Conservation (phyloP, 2,113 vertebrate genomes). For the Tympanuchus pallidicinctus region DNA sequence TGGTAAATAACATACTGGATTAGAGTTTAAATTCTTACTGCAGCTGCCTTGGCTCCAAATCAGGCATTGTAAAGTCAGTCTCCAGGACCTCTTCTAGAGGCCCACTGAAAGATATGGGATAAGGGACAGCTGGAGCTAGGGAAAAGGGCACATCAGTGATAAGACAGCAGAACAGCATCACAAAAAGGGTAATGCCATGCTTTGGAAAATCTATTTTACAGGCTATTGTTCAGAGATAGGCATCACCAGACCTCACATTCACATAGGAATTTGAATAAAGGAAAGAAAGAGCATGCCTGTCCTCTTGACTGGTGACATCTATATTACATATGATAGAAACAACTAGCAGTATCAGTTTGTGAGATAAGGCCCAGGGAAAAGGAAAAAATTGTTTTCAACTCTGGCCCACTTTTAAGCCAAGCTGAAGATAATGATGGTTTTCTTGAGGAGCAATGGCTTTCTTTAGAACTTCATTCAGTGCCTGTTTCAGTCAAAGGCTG, state of each 20-base stretch:
- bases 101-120: not conserved
- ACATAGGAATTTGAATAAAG: not conserved
- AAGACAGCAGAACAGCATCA: not conserved
- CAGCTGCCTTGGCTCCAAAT: constrained; percentile 3
- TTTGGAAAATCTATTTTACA: not conserved
- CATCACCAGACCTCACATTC: not conserved
- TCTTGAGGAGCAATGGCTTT: constrained; percentile 23
- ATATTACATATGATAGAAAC: not conserved
- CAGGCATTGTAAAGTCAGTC: not conserved
- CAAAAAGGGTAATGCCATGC: not conserved
- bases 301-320: not conserved
- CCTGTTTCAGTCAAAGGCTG: constrained; percentile 50
- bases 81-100: not conserved
- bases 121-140: not conserved
- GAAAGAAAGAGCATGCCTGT: not conserved
- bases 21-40: constrained; percentile 1
- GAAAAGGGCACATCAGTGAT: not conserved
- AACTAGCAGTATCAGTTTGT: not conserved
- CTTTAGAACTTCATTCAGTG: constrained; percentile 31
- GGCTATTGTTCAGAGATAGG: not conserved
- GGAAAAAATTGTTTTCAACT: constrained; percentile 1
- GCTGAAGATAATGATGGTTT: constrained; percentile 43
- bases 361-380: constrained; percentile 24
- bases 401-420: not conserved
- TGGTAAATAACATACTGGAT: constrained; percentile 2